phyloP scores from a whole-genome alignment of 2,888 invertebrate species.

The Saturnia pavonia region DNA sequence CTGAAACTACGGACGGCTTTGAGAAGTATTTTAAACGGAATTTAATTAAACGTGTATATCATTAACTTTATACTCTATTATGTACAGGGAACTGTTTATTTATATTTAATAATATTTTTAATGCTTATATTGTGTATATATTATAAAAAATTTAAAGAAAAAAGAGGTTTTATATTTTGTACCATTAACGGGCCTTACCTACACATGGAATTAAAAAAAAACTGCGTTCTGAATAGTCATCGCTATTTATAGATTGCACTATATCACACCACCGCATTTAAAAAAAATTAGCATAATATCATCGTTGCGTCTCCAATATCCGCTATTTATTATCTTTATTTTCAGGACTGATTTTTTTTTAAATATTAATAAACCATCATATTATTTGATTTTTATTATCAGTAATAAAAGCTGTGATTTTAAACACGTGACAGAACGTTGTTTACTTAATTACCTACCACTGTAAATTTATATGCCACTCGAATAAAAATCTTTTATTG shows the following conservation, averaged over 20 bases:
- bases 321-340: background rate
- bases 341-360: too few relatives aligned
- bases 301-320: background rate
- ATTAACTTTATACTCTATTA: background rate
- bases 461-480: background rate
- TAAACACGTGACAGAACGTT: background rate
- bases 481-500: background rate
- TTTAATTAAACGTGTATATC: constrained; percentile 10
- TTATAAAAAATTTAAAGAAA: background rate
- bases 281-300: too few relatives aligned
- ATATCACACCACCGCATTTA: too few relatives aligned
- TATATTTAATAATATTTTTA: background rate
- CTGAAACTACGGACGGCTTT: background rate
- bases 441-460: too few relatives aligned
- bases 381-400: background rate
- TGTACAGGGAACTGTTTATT: background rate
- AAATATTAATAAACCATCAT: background rate
- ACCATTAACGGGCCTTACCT: too few relatives aligned
- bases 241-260: too few relatives aligned
- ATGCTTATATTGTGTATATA: background rate
- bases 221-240: too few relatives aligned
- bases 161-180: background rate
- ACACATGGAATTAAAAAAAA: too few relatives aligned
- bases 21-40: constrained; percentile 9
- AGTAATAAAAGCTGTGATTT: background rate